phyloP scores from a whole-genome alignment of 2,888 invertebrate species.

The Unio pictorum region DNA sequence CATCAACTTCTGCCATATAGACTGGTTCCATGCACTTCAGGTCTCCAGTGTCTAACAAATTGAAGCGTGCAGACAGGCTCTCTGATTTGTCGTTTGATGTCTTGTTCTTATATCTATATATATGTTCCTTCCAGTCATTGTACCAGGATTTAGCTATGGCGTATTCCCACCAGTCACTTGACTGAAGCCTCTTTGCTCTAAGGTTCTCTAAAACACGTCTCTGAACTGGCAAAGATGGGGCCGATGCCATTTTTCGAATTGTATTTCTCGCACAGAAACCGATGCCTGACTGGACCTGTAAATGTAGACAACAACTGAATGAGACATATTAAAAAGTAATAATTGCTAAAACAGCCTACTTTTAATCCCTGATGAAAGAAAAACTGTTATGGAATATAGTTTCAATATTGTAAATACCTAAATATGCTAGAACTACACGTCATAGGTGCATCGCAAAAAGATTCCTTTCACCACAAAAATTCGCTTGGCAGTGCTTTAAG shows the following conservation, averaged over 20 bases:
- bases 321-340: no score
- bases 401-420: no score
- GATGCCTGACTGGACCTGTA: background rate
- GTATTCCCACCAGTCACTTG: slow-evolving; percentile 35
- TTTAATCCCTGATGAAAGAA: no score
- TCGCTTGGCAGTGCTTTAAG: no score
- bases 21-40: slow-evolving; percentile 15
- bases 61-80: background rate
- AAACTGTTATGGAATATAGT: no score
- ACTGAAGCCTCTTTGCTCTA: background rate
- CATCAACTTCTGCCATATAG: slow-evolving; percentile 27
- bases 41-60: background rate
- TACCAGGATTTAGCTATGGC: slow-evolving; percentile 47
- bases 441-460: no score
- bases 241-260: slow-evolving; percentile 2
- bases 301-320: background rate
- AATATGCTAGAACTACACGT: no score
- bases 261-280: background rate
- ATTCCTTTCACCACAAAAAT: no score
- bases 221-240: slow-evolving; percentile 10
- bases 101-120: background rate
- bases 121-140: slow-evolving; percentile 23
- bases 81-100: background rate
- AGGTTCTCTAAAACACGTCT: slow-evolving; percentile 9
- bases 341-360: no score